Evolutionary conservation across 2,113 vertebrate species (phyloP).

Genomic region (Corapipo altera): DNA sequence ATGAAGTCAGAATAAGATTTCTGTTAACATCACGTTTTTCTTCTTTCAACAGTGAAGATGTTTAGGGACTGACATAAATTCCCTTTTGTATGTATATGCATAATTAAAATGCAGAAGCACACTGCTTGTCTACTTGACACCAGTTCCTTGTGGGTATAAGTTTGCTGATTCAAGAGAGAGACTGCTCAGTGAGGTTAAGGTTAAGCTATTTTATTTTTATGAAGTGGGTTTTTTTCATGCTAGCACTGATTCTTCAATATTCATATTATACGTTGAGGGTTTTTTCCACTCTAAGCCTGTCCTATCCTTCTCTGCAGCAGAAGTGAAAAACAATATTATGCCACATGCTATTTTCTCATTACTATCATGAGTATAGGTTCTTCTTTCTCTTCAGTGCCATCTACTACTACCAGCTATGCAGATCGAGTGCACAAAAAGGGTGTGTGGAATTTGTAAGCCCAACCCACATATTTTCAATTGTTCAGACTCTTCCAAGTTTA

Average conservation of each 20-base stretch:
- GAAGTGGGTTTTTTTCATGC: not conserved
- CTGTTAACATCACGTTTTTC: not conserved
- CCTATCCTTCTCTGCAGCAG: not conserved
- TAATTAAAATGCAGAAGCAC: not conserved
- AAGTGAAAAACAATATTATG: not conserved
- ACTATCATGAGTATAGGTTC: not conserved
- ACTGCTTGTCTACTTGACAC: not conserved
- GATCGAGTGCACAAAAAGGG: not conserved
- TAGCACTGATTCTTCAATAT: not conserved
- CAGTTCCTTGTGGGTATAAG: not conserved
- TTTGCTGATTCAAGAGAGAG: not conserved
- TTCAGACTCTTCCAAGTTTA: constrained; percentile 31
- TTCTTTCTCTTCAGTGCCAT: not conserved
- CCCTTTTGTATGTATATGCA: rapidly evolving
- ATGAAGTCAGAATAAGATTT: not conserved
- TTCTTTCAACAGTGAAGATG: not conserved
- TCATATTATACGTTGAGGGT: not conserved
- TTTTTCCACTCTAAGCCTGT: not conserved
- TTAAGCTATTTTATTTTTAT: not conserved
- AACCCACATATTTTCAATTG: constrained; percentile 44
- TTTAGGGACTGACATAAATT: not conserved
- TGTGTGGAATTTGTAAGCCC: constrained; percentile 37
- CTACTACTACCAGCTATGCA: not conserved
- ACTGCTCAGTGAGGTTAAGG: not conserved
- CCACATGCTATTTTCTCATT: not conserved